Conservation (phyloP, 2,888 invertebrate genomes). For the Callyntrura sp. region DNA sequence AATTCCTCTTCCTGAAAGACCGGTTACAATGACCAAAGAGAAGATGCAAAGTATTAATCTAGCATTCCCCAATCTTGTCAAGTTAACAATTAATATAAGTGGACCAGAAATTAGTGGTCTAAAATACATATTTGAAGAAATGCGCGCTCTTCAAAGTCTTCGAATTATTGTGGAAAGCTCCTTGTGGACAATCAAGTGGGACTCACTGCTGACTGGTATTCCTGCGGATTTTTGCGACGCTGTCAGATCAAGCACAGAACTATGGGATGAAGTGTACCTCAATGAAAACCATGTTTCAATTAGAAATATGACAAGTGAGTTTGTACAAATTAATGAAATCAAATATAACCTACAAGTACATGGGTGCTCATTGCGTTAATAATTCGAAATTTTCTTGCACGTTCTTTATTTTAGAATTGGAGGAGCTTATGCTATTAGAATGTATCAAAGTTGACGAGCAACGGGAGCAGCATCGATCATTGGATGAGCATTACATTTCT, state of each 20-base stretch:
- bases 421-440: constrained; percentile 63
- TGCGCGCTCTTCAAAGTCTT: constrained; percentile 54
- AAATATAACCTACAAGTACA: too few relatives aligned
- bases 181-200: constrained; percentile 73
- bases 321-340: too few relatives aligned
- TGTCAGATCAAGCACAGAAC: constrained; percentile 55
- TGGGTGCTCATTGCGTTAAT: too few relatives aligned
- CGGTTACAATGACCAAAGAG: constrained; percentile 67
- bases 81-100: constrained; percentile 62
- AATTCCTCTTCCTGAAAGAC: constrained; percentile 64
- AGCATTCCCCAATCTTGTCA: constrained; percentile 65
- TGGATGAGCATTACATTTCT: constrained; percentile 50
- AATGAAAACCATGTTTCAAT: constrained; percentile 69
- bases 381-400: background rate
- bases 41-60: constrained; percentile 70
- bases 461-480: background rate
- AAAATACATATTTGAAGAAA: constrained; percentile 71
- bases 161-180: constrained; percentile 65
- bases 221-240: constrained; percentile 69
- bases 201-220: constrained; percentile 65
- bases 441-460: constrained; percentile 60
- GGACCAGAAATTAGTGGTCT: constrained; percentile 68
- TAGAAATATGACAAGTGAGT: constrained; percentile 60
- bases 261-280: constrained; percentile 72
- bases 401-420: constrained; percentile 49